Base-by-base conservation (phyloP, 1,140 invertebrate species). In the Bemisia tabaci region DNA sequence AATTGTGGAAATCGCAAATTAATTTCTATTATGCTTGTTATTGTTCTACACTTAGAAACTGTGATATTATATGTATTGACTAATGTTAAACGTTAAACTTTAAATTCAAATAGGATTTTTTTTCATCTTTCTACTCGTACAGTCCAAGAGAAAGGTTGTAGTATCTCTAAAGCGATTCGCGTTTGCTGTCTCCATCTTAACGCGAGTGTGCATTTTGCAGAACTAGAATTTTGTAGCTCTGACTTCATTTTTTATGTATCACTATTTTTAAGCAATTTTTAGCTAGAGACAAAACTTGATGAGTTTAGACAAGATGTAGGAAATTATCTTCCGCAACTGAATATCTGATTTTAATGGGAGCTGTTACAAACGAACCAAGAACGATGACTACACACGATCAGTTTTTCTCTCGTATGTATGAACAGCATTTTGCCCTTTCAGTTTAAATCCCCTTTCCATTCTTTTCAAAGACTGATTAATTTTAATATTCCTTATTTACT, bases 81-180 rank as follows among this genome's bases (percentile, higher is more conserved):
- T 48, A 48, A 48, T n/a, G n/a, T n/a, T n/a, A n/a, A n/a, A n/a
- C n/a, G n/a, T 48, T 48, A 48, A 48, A 48, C 33, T 48, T 48
- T 48, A 9, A 9, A 48, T 48, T 48, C 33, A 48, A 48, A 48
- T 48, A 48, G 17, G 33, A 48, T 48, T 48, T 48, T 48, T n/a
- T 48, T 48, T 48, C 33, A 48, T 48, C 33, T 48, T 17, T n/a
- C n/a, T n/a, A 48, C 17, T 9, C 17, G 17, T 48, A 9, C 5
- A 48, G 33, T 48, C 33, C 33, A 48, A 48, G 33, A 48, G 33
- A 48, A 48, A 48, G 33, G 33, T 48, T 48, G 33, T 48, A 5
- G 5, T 17, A 48, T 48, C 17, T 48, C 17, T 17, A 48, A 48
- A 48, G n/a, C n/a, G n/a, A n/a, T n/a, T n/a, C n/a, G n/a, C n/a